Base-by-base conservation (phyloP, 2,113 vertebrate species). In the Scomber colias region DNA sequence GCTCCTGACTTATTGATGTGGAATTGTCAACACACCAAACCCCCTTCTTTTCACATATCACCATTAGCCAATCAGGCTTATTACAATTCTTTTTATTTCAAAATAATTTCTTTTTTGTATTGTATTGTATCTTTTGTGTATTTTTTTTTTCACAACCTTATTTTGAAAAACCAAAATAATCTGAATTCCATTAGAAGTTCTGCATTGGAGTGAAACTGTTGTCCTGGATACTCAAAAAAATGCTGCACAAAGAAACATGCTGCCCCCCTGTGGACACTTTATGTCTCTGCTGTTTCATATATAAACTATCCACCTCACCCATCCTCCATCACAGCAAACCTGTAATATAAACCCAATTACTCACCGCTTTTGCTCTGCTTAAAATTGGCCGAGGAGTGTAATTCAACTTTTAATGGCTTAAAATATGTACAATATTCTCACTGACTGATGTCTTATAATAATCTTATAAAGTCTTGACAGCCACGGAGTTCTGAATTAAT, bases 261-360 rank as follows among this genome's bases (percentile, higher is more conserved):
- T 76, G 77, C 91, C 89, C 76, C 50, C 90, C 17, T 57, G 84
- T 90, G 91, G 89, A 45, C 30, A 11, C 1, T n/a, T 1, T 15
- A 8, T 11, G 11, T n/a, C 3, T 17, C 1, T 0, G 5, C 21
- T 16, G 1, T 11, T 16, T 12, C 0, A 30, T 17, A 14, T 15
- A 27, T 7, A 48, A 40, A n/a, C 0, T 27, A 40, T 40, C 35
- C 2, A 40, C 35, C 35, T 40, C 35, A 40, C 35, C 2, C 35
- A 40, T 9, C 35, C 8, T 40, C 35, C 6, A 40, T 40, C 35
- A 40, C 35, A 40, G 35, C 35, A 40, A 9, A 40, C 35, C 8
- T 40, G 35, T 40, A 9, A 40, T 40, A 40, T 40, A 40, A 40
- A 40, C 6, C 9, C 35, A 40, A 40, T 40, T 40, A 40, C 35